A percentile compares a stretch with the other conserved stretches of the same genome.
Conservation (phyloP, 1,140 invertebrate genomes). For the Reticulitermes speratus region DNA sequence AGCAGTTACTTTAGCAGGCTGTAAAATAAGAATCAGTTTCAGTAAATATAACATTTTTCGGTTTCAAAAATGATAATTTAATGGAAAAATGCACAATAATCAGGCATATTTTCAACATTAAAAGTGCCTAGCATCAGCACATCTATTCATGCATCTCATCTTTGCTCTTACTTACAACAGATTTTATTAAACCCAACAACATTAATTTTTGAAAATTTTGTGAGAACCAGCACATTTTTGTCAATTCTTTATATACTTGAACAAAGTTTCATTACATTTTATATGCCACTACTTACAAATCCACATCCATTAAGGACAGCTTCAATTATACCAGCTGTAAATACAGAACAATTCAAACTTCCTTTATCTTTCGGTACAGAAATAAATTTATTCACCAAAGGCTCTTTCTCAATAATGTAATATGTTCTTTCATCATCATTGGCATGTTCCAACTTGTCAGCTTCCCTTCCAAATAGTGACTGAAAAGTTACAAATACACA, state of each 20-base stretch:
- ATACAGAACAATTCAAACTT: constrained; percentile 96
- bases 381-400: constrained; percentile 95
- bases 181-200: too few relatives aligned
- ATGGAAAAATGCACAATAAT: too few relatives aligned
- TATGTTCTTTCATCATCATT: constrained; percentile 98
- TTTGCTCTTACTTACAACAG: too few relatives aligned
- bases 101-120: too few relatives aligned
- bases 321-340: constrained; percentile 97
- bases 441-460: constrained; percentile 96
- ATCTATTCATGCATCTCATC: too few relatives aligned
- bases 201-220: too few relatives aligned
- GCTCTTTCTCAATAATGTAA: constrained; percentile 98
- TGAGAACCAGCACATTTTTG: too few relatives aligned
- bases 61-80: too few relatives aligned
- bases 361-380: constrained; percentile 98
- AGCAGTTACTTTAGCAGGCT: constrained; percentile 94
- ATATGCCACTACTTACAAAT: constrained; percentile 75
- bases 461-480: constrained; percentile 95
- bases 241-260: too few relatives aligned
- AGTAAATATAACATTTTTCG: not conserved
- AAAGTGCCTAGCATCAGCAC: too few relatives aligned
- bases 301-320: constrained; percentile 91
- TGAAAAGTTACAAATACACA: constrained; percentile 47
- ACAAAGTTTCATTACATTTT: too few relatives aligned
- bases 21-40: constrained; percentile 52